These are phyloP conservation scores for Drosophila parthenogenetica DNA, from an alignment of 2,888 invertebrate species.

Conservation along the genomic window DNA sequence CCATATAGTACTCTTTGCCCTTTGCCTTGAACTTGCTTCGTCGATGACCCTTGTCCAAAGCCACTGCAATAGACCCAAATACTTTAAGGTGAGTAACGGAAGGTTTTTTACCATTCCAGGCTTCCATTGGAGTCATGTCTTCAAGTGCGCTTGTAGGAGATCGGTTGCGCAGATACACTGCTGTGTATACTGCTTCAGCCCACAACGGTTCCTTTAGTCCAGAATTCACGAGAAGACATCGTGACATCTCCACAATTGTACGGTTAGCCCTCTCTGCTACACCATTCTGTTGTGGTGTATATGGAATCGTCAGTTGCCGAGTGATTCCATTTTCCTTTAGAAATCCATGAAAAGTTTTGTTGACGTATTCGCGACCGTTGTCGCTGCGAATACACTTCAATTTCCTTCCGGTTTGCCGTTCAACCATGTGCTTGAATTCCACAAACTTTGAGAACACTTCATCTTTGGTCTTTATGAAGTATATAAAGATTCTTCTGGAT, in stretches of 20 bases:
- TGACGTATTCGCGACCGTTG: constrained; percentile 32
- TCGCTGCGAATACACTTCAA: constrained; percentile 39
- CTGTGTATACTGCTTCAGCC: constrained; percentile 5
- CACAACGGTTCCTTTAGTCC: not conserved
- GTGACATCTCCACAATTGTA: not conserved
- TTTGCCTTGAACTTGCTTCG: constrained; percentile 1
- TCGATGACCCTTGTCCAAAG: not conserved
- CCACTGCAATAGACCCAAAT: constrained; percentile 7
- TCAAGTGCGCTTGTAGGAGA: not conserved
- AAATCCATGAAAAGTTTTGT: not conserved
- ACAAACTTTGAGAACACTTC: constrained; percentile 35
- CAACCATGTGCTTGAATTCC: constrained; percentile 31
- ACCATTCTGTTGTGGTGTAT: constrained; percentile 8
- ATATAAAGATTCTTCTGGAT: constrained; percentile 16
- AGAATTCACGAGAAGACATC: constrained; percentile 3
- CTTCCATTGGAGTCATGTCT: constrained; percentile 8
- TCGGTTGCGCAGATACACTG: constrained; percentile 6
- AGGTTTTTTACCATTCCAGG: constrained; percentile 11
- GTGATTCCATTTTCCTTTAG: not conserved
- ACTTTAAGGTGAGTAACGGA: constrained; percentile 7
- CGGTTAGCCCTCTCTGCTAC: constrained; percentile 2
- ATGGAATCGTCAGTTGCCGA: not conserved
- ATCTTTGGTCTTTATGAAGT: constrained; percentile 33
- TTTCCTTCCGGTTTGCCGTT: constrained; percentile 28
- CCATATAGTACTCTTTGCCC: constrained; percentile 9